Evolutionary conservation across 2,888 invertebrate genomes (phyloP).

Genomic region (Eupithecia exiguata): DNA sequence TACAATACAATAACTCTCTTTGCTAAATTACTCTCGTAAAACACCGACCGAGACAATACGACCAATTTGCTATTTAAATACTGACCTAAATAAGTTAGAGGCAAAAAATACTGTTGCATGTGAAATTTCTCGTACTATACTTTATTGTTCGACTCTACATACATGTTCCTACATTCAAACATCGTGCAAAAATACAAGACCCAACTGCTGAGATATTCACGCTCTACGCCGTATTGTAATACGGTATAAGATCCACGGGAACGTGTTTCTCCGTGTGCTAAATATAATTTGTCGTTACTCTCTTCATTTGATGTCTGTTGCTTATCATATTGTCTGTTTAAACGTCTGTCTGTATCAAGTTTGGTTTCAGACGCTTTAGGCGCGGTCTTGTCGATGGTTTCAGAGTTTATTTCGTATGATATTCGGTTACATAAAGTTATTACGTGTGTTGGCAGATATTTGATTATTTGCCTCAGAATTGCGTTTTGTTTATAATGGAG

Average conservation of each 20-base stretch:
- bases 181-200: slow-evolving; percentile 36
- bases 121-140: slow-evolving; percentile 54
- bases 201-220: slow-evolving; percentile 14
- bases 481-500: background rate
- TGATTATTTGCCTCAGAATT: background rate
- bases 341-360: slow-evolving; percentile 33
- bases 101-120: slow-evolving; percentile 52
- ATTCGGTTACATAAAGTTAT: slow-evolving; percentile 15
- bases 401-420: slow-evolving; percentile 17
- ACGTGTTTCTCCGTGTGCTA: background rate
- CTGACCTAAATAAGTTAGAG: slow-evolving; percentile 54
- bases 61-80: slow-evolving; percentile 53
- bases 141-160: slow-evolving; percentile 52
- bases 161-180: slow-evolving; percentile 56
- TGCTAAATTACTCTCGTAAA: slow-evolving; percentile 38
- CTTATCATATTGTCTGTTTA: slow-evolving; percentile 44
- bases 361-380: slow-evolving; percentile 11
- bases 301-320: slow-evolving; percentile 31
- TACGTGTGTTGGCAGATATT: background rate
- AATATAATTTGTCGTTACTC: slow-evolving; percentile 16
- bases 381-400: slow-evolving; percentile 11
- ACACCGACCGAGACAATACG: slow-evolving; percentile 40
- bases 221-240: background rate
- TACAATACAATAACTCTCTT: slow-evolving; percentile 30
- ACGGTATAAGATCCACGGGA: slow-evolving; percentile 20